Evolutionary conservation across 1,140 invertebrate genomes (phyloP).

Genomic region (Octopus bimaculoides): DNA sequence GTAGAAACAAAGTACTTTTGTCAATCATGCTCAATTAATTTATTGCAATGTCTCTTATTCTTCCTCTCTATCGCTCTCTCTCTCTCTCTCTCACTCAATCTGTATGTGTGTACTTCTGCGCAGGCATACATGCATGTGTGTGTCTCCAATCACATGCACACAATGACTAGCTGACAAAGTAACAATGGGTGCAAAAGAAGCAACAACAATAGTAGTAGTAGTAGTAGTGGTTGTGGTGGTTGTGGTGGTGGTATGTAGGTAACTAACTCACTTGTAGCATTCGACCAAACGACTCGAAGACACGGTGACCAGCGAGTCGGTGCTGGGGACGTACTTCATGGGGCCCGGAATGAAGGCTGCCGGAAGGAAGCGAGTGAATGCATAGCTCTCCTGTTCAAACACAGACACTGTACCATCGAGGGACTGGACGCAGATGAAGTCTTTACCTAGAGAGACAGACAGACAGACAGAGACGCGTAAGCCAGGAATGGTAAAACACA

Average conservation of each 20-base stretch:
- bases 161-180: not conserved
- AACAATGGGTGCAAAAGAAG: not conserved
- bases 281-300: constrained; percentile 74
- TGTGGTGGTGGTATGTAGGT: not conserved
- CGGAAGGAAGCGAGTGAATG: constrained; percentile 73
- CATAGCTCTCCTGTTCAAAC: constrained; percentile 84
- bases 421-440: constrained; percentile 83
- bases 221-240: too few species aligned
- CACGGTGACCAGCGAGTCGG: constrained; percentile 77
- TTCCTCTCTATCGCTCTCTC: too few species aligned
- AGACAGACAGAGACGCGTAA: too few species aligned
- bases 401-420: constrained; percentile 80
- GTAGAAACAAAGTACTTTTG: too few species aligned
- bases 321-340: constrained; percentile 71
- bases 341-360: constrained; percentile 77
- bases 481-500: too few species aligned
- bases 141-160: not conserved
- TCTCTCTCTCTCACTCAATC: too few species aligned
- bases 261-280: constrained; percentile 70
- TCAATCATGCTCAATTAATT: too few species aligned
- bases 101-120: too few species aligned
- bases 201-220: not conserved
- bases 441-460: constrained; percentile 60
- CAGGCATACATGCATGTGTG: too few species aligned
- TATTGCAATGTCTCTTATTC: too few species aligned